Evolutionary conservation across 2,888 invertebrate species (phyloP), one percentile per base, ranked within the genome.

Genomic region (Micropterix aruncella): DNA sequence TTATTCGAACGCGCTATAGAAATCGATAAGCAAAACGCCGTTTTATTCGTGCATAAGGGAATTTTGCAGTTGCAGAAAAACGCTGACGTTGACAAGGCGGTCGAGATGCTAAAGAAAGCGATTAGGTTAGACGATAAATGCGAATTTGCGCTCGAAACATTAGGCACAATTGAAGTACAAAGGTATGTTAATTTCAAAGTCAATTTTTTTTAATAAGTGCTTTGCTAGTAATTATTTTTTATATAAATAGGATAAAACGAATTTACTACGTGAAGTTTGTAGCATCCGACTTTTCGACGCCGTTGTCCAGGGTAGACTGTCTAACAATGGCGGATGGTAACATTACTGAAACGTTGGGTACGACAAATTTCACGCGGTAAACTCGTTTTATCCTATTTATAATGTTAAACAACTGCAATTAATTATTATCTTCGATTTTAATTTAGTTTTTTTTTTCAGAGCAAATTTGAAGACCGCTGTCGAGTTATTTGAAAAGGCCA

Each of bases 151-250:
- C 94, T 89, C 62, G 96, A 96, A 70, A 93, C 94, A 39, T 71
- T 95, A 48, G 95, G 91, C 53, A 91, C 93, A 18, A 84, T 96
- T 51, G 92, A 94, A 76, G 90, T 95, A 50, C 95, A 95, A 68
- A 74, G 84, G 89, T 79, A 70, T 68, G 65, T 54, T 17, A 2
- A 7, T 16, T 17, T 41, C 36, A 18, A 18, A 36, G 2, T 9
- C 7, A 15, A 4, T 16, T n/a, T n/a, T n/a, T n/a, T n/a, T n/a
- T n/a, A n/a, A n/a, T n/a, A n/a, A n/a, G n/a, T n/a, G n/a, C n/a
- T n/a, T n/a, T n/a, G n/a, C n/a, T n/a, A n/a, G n/a, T n/a, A n/a
- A n/a, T n/a, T n/a, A n/a, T n/a, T n/a, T n/a, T n/a, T n/a, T n/a
- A n/a, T n/a, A n/a, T n/a, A n/a, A n/a, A n/a, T n/a, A n/a, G n/a